Conservation (phyloP, 2,888 invertebrate species). For the Mechanitis mazaeus region DNA sequence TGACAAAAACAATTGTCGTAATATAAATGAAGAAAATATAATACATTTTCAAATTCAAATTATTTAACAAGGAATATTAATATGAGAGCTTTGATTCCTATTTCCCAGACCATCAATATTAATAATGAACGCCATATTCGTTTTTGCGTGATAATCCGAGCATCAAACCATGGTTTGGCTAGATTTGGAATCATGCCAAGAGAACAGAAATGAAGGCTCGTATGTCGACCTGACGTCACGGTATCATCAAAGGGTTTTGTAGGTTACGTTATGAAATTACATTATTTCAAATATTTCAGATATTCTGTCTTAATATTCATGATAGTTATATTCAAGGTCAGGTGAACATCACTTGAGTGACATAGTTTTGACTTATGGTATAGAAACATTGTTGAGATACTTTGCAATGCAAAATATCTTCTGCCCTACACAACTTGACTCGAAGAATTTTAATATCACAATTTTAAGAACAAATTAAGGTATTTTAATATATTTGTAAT, state of each 20-base stretch:
- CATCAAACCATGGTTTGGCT: background rate
- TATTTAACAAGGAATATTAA: background rate
- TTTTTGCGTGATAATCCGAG: background rate
- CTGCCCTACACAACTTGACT: no score
- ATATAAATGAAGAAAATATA: no score
- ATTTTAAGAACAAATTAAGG: no score
- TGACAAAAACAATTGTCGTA: no score
- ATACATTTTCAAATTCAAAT: no score
- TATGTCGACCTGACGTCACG: background rate
- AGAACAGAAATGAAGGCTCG: background rate
- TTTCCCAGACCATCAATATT: background rate
- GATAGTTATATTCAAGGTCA: background rate
- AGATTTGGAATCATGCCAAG: conserved; percentile 1
- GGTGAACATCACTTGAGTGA: background rate
- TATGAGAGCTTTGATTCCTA: background rate
- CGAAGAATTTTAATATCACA: no score
- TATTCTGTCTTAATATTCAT: background rate
- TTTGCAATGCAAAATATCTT: no score
- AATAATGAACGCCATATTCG: background rate
- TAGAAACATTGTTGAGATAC: background rate
- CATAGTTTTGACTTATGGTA: background rate
- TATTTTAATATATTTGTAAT: no score
- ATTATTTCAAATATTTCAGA: background rate
- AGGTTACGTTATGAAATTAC: background rate
- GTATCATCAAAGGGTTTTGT: conserved; percentile 4